Conservation (phyloP, 2,113 vertebrate genomes). For the Pardalotus punctatus region DNA sequence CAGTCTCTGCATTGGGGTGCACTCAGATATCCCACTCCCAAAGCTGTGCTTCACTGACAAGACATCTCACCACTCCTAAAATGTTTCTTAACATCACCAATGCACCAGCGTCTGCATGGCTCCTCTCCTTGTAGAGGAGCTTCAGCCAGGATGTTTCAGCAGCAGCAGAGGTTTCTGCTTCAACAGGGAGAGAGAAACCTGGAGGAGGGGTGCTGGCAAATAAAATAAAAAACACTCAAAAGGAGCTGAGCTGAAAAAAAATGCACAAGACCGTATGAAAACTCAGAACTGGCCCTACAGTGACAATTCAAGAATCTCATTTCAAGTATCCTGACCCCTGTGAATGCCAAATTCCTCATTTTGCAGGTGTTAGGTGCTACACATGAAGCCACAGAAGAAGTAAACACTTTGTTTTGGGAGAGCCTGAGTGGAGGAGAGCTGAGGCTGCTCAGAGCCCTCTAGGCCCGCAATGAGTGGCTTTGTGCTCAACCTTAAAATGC, state of each 20-base stretch:
- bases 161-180: background rate
- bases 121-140: background rate
- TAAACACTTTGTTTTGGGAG: background rate
- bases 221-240: background rate
- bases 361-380: fast-evolving
- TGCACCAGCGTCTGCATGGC: fast-evolving
- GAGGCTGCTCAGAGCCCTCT: fast-evolving
- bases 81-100: background rate
- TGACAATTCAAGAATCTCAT: background rate
- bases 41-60: background rate
- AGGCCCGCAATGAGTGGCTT: background rate
- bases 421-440: background rate
- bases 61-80: background rate
- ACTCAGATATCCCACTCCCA: background rate
- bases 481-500: background rate
- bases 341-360: background rate
- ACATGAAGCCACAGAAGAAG: background rate
- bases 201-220: background rate
- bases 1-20: background rate
- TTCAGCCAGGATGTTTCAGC: background rate
- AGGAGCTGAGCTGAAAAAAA: background rate
- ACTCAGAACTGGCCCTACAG: background rate
- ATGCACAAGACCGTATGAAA: background rate
- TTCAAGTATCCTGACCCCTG: background rate
- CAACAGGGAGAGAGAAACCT: background rate